These are phyloP conservation scores for Pollenia angustigena DNA, from an alignment of 2,888 invertebrate species.

Conservation along the genomic window DNA sequence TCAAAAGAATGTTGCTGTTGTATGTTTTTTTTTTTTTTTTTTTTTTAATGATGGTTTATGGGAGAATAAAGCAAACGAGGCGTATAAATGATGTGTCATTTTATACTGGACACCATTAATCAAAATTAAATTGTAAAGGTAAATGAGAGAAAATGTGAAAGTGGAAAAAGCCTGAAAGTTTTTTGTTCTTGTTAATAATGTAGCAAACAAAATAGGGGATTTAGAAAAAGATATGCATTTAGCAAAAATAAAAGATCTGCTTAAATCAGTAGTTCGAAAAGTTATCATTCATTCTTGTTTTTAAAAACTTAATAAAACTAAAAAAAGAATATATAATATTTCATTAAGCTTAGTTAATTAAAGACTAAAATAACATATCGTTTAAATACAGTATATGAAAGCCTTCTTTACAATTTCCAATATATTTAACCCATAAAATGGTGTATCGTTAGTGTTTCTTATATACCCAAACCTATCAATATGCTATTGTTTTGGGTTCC, in stretches of 20 bases:
- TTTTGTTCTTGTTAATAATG: background rate
- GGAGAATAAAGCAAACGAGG: constrained; percentile 69
- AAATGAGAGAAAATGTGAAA: constrained; percentile 22
- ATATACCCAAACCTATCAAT: background rate
- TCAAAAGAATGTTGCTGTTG: background rate
- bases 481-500: background rate
- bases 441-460: too few species aligned
- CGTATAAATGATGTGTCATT: constrained; percentile 75
- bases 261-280: too few species aligned
- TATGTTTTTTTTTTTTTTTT: background rate
- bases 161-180: constrained; percentile 32
- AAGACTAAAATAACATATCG: too few species aligned
- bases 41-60: constrained; percentile 1
- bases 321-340: too few species aligned
- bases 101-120: constrained; percentile 76
- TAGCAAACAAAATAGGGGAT: background rate
- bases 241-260: too few species aligned
- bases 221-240: too few species aligned
- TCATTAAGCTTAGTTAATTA: too few species aligned
- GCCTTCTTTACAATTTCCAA: too few species aligned
- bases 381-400: too few species aligned
- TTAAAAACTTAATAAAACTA: too few species aligned
- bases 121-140: constrained; percentile 75
- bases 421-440: too few species aligned
- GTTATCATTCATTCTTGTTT: too few species aligned